Evolutionary conservation across 2,113 vertebrate genomes (phyloP).

Genomic region (Gasterosteus aculeatus): DNA sequence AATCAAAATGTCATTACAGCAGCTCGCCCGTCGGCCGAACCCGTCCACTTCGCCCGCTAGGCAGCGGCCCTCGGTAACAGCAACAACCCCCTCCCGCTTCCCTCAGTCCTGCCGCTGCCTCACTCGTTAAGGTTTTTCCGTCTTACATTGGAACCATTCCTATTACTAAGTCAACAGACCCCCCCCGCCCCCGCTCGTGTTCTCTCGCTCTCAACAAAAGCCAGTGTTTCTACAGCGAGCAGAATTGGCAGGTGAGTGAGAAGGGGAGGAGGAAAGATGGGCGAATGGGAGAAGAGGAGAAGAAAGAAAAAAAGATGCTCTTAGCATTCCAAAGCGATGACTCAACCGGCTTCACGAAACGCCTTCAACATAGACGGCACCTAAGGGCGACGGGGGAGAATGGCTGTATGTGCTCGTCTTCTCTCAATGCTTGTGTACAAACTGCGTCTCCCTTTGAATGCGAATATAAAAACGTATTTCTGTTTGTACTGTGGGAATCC

Average conservation of each 20-base stretch:
- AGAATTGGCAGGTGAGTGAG: constrained; percentile 51
- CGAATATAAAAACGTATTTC: background rate
- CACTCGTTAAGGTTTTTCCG: constrained; percentile 32
- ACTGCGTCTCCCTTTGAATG: constrained; percentile 15
- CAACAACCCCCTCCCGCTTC: constrained; percentile 22
- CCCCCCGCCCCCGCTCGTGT: constrained; percentile 23
- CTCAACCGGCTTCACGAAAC: constrained; percentile 67
- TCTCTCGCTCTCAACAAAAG: constrained; percentile 52
- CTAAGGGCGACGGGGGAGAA: constrained; percentile 39
- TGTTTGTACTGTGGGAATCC: background rate
- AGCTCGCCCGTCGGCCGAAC: constrained; percentile 6
- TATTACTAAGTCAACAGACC: constrained; percentile 40
- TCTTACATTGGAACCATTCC: constrained; percentile 47
- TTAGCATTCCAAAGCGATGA: constrained; percentile 77
- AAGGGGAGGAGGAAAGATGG: constrained; percentile 25
- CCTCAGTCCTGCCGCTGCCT: constrained; percentile 13
- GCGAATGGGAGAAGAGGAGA: constrained; percentile 34
- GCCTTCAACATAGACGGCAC: constrained; percentile 46
- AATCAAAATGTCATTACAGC: constrained; percentile 19
- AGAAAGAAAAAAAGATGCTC: constrained; percentile 58
- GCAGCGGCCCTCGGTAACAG: constrained; percentile 47
- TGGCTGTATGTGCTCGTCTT: constrained; percentile 29
- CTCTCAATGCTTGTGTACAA: constrained; percentile 24
- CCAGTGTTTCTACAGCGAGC: constrained; percentile 43
- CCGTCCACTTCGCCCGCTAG: constrained; percentile 36